Percentiles rank a stretch among this genome's conserved stretches.
Evolutionary conservation across 2,113 vertebrate genomes (phyloP).

Genomic region (Eretmochelys imbricata): DNA sequence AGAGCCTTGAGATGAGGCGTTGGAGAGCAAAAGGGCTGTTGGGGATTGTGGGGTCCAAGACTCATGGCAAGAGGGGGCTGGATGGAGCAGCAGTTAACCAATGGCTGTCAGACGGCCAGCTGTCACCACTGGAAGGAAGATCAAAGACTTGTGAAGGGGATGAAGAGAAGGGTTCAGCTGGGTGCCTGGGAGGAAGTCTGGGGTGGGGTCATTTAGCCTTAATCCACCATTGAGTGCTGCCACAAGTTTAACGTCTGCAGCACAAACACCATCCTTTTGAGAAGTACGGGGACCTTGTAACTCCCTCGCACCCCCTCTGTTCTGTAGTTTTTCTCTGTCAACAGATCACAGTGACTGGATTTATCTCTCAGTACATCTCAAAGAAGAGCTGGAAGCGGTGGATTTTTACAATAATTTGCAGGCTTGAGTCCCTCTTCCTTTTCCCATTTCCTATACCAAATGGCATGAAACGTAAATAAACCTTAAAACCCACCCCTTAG

Average conservation of each 20-base stretch:
- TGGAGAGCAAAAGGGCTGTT: background rate
- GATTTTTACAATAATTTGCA: background rate
- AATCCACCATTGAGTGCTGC: background rate
- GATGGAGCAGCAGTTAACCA: background rate
- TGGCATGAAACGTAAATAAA: background rate
- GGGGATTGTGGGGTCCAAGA: background rate
- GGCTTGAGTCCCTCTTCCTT: background rate
- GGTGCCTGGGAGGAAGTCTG: background rate
- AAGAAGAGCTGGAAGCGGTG: background rate
- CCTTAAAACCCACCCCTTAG: background rate
- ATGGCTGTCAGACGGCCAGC: background rate
- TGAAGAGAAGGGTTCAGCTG: background rate
- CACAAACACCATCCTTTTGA: background rate
- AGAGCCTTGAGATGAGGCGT: background rate
- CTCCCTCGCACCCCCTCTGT: background rate
- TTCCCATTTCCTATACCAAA: background rate
- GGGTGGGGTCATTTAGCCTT: background rate
- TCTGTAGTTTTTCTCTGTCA: background rate
- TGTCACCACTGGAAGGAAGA: background rate
- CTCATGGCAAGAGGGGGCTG: background rate
- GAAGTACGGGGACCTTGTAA: rapidly evolving
- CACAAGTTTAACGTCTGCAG: background rate
- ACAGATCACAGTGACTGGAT: background rate
- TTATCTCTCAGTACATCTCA: background rate
- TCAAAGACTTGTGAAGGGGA: background rate